Conservation (phyloP, 1,140 invertebrate species). For the Drosophila nigromelanica region DNA sequence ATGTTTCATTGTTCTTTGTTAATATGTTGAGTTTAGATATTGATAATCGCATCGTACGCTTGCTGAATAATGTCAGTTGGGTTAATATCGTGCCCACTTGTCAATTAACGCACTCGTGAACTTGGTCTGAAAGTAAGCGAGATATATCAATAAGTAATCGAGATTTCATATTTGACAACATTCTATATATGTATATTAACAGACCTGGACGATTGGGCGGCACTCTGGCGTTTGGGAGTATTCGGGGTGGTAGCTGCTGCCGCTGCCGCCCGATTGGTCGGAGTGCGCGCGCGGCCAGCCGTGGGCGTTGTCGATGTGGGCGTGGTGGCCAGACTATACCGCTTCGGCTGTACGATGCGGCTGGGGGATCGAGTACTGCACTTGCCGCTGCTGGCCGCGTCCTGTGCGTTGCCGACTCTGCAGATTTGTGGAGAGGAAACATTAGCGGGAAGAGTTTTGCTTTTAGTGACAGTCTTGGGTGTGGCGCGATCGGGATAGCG, state of each 20-base stretch:
- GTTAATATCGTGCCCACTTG: constrained; percentile 36
- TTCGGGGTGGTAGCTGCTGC: constrained; percentile 68
- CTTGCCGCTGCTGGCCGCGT: constrained; percentile 51
- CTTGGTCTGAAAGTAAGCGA: constrained; percentile 59
- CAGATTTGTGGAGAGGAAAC: constrained; percentile 68
- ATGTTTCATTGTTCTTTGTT: constrained; percentile 72
- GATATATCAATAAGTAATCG: background rate
- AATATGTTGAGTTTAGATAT: constrained; percentile 59
- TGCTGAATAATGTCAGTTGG: constrained; percentile 49
- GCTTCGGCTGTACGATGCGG: constrained; percentile 80
- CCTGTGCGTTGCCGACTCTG: constrained; percentile 69
- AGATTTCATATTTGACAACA: background rate
- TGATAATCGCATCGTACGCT: constrained; percentile 23
- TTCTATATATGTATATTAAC: constrained; percentile 1
- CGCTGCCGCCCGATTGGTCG: constrained; percentile 55
- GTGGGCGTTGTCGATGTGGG: constrained; percentile 39
- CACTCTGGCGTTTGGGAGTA: constrained; percentile 71
- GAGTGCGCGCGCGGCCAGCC: constrained; percentile 65
- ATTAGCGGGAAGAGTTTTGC: constrained; percentile 56
- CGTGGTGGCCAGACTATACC: constrained; percentile 70
- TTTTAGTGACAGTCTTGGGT: constrained; percentile 70
- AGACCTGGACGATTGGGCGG: constrained; percentile 73
- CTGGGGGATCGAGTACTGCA: constrained; percentile 76
- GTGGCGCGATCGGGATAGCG: constrained; percentile 39
- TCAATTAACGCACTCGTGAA: constrained; percentile 62